These are phyloP conservation scores for Anagrus nilaparvatae DNA, from an alignment of 1,140 invertebrate genomes.

Conservation along the genomic window DNA sequence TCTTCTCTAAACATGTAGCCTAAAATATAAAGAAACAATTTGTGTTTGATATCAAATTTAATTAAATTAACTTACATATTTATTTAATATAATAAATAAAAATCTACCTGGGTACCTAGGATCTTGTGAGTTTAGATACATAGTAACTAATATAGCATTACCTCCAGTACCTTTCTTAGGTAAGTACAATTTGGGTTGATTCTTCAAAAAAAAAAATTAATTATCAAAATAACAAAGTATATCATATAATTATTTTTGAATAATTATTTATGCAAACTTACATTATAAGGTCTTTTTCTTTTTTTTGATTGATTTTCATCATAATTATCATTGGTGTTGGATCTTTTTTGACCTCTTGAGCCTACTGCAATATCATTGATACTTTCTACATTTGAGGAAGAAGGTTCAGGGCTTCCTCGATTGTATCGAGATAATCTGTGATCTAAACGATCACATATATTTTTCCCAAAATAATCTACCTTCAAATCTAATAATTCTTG, in stretches of 20 bases:
- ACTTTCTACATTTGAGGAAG: too few relatives aligned
- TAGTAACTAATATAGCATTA: slow-evolving; percentile 52
- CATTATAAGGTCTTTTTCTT: not conserved
- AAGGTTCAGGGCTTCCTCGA: too few relatives aligned
- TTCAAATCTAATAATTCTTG: slow-evolving; percentile 78
- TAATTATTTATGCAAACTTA: too few relatives aligned
- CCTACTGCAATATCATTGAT: too few relatives aligned
- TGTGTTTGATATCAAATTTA: too few relatives aligned
- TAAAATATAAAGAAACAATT: slow-evolving; percentile 11
- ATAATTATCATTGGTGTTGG: too few relatives aligned
- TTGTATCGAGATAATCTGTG: slow-evolving; percentile 51
- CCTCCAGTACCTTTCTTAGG: slow-evolving; percentile 28
- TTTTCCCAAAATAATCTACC: slow-evolving; percentile 73
- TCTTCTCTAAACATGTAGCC: slow-evolving; percentile 49
- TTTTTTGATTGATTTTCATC: not conserved
- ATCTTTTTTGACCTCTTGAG: too few relatives aligned
- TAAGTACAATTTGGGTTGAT: slow-evolving; percentile 36
- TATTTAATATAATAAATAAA: not conserved
- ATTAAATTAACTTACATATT: too few relatives aligned
- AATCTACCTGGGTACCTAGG: slow-evolving; percentile 27
- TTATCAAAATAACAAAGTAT: not conserved
- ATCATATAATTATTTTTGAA: too few relatives aligned
- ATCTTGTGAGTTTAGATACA: slow-evolving; percentile 34
- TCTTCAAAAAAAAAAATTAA: slow-evolving; percentile 8
- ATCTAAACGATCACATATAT: slow-evolving; percentile 70